Conservation (phyloP, 2,888 invertebrate species). For the Sarcophaga carnaria region DNA sequence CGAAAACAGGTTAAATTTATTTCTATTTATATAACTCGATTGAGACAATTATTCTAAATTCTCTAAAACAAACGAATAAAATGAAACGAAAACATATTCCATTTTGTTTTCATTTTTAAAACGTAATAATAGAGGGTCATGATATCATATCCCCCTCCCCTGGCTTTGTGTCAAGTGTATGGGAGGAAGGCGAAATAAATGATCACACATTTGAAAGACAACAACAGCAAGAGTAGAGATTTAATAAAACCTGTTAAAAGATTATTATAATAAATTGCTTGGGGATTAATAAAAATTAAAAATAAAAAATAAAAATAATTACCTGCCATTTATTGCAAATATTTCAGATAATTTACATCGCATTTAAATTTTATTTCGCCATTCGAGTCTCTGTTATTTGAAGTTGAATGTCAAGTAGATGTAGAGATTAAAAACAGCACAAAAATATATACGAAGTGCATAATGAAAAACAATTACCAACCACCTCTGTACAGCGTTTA, state of each 20-base stretch:
- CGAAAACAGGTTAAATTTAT: not conserved
- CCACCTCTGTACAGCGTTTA: no score
- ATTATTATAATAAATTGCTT: conserved; percentile 20
- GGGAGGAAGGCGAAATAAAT: not conserved
- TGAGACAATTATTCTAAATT: not conserved
- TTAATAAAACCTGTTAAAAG: conserved; percentile 23
- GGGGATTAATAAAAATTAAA: not conserved
- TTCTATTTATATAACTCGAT: not conserved
- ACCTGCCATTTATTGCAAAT: conserved; percentile 42
- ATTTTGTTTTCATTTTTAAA: not conserved
- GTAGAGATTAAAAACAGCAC: not conserved
- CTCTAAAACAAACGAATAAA: not conserved
- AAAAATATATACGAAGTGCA: not conserved
- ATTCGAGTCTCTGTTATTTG: conserved; percentile 1
- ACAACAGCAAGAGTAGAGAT: not conserved
- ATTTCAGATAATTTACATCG: conserved; percentile 34
- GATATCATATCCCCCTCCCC: conserved; percentile 48
- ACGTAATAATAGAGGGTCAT: conserved; percentile 19
- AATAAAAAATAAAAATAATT: conserved; percentile 38
- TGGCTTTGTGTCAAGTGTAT: not conserved
- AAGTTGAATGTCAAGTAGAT: conserved; percentile 17
- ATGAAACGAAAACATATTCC: not conserved
- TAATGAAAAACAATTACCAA: not conserved
- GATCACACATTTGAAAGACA: not conserved
- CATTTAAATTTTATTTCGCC: not conserved